phyloP scores from a whole-genome alignment of 2,113 vertebrate genomes.

The Scophthalmus maximus region DNA sequence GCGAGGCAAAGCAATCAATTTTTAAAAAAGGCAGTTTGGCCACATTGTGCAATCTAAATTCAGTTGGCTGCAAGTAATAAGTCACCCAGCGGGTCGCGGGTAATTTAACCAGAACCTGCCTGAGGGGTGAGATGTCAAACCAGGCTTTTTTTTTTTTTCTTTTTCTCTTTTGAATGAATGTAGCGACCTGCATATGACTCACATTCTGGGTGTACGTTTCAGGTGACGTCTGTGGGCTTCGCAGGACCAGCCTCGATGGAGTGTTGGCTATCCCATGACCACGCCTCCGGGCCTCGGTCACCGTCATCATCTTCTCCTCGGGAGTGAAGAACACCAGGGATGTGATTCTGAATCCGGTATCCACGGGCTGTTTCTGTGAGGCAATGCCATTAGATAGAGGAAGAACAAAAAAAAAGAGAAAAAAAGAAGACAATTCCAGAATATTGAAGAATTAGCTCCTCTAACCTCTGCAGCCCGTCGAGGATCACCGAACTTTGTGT shows the following conservation, averaged over 20 bases:
- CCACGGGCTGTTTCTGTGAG: conserved; percentile 30
- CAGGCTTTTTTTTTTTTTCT: background rate
- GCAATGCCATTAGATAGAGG: background rate
- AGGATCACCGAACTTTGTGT: background rate
- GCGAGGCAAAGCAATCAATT: conserved; percentile 13
- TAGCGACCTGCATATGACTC: conserved; percentile 23
- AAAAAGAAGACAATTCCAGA: background rate
- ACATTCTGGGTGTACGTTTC: conserved; percentile 71
- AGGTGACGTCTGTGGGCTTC: conserved; percentile 53
- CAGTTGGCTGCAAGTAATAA: conserved; percentile 7
- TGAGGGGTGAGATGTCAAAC: background rate
- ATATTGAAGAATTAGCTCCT: background rate
- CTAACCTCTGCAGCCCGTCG: conserved; percentile 46
- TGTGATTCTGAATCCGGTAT: conserved; percentile 55
- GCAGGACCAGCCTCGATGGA: conserved; percentile 67
- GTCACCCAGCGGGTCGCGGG: background rate
- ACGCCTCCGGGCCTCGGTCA: conserved; percentile 59
- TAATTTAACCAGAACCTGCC: background rate
- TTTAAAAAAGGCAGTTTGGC: conserved; percentile 5
- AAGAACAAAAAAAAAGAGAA: background rate
- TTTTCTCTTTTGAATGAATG: too few species aligned
- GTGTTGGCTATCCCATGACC: conserved; percentile 75
- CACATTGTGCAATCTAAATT: background rate
- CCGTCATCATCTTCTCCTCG: conserved; percentile 62
- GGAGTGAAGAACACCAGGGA: conserved; percentile 72